Percentiles rank a stretch among this genome's conserved stretches.
phyloP scores from a whole-genome alignment of 2,888 invertebrate species.

The Eudasyphora cyanicolor region DNA sequence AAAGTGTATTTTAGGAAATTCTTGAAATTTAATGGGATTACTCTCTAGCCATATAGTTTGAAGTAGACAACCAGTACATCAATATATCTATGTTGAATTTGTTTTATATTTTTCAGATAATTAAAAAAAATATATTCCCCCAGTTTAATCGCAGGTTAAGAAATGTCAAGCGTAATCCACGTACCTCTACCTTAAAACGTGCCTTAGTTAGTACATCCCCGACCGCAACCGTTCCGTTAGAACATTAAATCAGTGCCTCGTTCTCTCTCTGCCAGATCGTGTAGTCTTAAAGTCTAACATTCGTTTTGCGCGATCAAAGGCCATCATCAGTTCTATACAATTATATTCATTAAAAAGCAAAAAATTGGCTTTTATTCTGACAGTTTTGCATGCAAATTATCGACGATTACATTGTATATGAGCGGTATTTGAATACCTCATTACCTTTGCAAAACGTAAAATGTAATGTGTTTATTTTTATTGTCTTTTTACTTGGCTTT shows the following conservation, averaged over 20 bases:
- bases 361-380: background rate
- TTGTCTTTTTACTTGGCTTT: conserved; percentile 33
- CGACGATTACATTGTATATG: background rate
- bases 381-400: conserved; percentile 18
- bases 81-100: too few species aligned
- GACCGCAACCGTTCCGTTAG: background rate
- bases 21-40: too few species aligned
- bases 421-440: background rate
- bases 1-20: too few species aligned
- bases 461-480: conserved; percentile 19
- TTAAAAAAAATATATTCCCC: too few species aligned
- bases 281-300: background rate
- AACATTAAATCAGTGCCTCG: background rate
- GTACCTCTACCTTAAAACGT: background rate
- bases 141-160: too few species aligned
- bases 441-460: background rate
- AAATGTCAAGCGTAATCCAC: background rate
- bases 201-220: background rate
- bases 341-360: background rate
- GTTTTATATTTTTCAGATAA: too few species aligned
- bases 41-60: too few species aligned
- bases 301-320: background rate
- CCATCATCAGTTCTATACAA: background rate
- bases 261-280: too few species aligned
- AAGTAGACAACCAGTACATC: too few species aligned